These are phyloP conservation scores for Panagrolaimus sp. DNA, from an alignment of 1,140 invertebrate species.

Conservation along the genomic window DNA sequence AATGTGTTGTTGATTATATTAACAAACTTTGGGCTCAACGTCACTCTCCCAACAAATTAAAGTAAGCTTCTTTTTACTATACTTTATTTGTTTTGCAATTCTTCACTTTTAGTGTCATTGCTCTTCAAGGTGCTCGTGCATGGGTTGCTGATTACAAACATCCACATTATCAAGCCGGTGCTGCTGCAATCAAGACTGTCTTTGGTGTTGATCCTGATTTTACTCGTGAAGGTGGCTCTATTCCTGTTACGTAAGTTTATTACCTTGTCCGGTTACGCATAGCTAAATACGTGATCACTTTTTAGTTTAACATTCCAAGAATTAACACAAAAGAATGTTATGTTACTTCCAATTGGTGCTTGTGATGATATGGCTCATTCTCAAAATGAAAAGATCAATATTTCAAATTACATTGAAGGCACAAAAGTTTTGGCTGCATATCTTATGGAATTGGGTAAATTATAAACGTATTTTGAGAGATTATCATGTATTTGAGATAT, in stretches of 20 bases:
- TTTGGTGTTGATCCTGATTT: conserved; percentile 87
- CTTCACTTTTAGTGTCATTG: conserved; percentile 61
- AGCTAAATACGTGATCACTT: no score
- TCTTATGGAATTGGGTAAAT: conserved; percentile 34
- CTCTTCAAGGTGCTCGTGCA: conserved; percentile 73
- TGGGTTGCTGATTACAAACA: conserved; percentile 88
- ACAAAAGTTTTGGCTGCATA: conserved; percentile 42
- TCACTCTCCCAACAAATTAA: conserved; percentile 33
- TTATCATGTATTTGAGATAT: no score
- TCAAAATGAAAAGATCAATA: conserved; percentile 59
- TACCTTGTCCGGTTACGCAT: no score
- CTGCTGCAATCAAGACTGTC: conserved; percentile 76
- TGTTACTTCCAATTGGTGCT: conserved; percentile 71
- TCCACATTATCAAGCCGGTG: conserved; percentile 81
- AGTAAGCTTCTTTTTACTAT: conserved; percentile 9
- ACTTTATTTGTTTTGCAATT: no score
- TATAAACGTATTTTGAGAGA: no score
- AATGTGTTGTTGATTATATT: conserved; percentile 55
- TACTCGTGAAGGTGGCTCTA: conserved; percentile 88
- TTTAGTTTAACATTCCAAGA: conserved; percentile 75
- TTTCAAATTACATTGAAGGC: conserved; percentile 42
- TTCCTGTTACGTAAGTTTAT: conserved; percentile 93
- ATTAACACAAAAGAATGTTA: conserved; percentile 30
- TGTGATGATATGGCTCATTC: conserved; percentile 94
- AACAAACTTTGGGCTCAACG: conserved; percentile 31